Evolutionary conservation across 1,140 invertebrate species (phyloP).

Genomic region (Formica exsecta): DNA sequence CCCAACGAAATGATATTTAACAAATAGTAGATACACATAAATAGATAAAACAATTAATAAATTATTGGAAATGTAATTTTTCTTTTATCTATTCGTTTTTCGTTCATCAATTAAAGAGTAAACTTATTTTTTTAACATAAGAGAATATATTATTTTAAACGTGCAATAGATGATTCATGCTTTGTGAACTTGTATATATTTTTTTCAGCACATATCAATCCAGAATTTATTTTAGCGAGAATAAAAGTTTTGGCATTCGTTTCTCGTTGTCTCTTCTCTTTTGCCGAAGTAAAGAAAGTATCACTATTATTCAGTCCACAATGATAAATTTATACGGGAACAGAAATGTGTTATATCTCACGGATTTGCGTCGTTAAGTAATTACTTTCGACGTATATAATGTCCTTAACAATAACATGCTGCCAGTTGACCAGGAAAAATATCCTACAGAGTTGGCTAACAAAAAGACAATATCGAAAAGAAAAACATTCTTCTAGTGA

Average conservation of each 20-base stretch:
- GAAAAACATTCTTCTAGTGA: no score
- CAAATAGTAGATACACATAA: neutral
- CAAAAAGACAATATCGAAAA: neutral
- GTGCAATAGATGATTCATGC: neutral
- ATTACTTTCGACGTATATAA: slow-evolving; percentile 1
- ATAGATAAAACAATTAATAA: neutral
- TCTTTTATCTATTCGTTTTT: neutral
- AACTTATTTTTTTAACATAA: neutral
- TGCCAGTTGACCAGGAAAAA: neutral
- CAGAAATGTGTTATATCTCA: neutral
- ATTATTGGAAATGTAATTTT: neutral
- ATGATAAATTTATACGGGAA: slow-evolving; percentile 15
- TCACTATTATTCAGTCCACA: neutral
- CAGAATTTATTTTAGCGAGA: neutral
- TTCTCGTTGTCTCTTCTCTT: neutral
- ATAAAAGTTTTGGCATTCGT: neutral
- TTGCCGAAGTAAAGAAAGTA: neutral
- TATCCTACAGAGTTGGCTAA: no score
- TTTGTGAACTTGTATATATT: neutral
- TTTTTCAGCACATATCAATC: neutral
- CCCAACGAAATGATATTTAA: neutral
- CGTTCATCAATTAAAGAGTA: neutral
- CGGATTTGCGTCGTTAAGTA: neutral
- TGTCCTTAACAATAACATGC: neutral
- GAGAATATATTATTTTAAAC: neutral